Evolutionary conservation across 2,113 vertebrate genomes (phyloP).

Genomic region (Oreochromis tanganicae): DNA sequence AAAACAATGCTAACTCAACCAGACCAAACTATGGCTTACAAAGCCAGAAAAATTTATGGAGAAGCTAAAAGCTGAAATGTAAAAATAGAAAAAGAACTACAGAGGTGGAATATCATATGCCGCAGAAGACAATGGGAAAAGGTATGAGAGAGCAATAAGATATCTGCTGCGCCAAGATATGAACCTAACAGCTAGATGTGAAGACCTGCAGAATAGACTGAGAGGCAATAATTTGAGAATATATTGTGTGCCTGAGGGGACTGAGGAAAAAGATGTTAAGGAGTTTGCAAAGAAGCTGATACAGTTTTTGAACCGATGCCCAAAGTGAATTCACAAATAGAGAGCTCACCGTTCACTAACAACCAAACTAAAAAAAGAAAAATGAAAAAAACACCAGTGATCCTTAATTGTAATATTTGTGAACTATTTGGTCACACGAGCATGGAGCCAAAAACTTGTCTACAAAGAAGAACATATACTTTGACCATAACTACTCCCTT

Average conservation of each 20-base stretch:
- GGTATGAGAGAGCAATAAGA: not conserved
- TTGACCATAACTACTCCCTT: not conserved
- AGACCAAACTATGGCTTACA: not conserved
- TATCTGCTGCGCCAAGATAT: not conserved
- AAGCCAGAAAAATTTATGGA: not conserved
- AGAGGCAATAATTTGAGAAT: not conserved
- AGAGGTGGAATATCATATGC: not conserved
- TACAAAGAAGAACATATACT: not conserved
- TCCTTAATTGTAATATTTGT: not conserved
- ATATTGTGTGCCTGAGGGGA: not conserved
- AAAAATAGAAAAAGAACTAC: not conserved
- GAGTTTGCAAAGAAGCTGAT: not conserved
- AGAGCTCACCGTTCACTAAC: conserved; percentile 4
- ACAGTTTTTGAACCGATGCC: not conserved
- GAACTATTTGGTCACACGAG: not conserved
- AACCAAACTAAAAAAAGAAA: not conserved
- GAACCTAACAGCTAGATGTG: not conserved
- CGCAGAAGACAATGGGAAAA: not conserved
- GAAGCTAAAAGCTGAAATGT: not conserved
- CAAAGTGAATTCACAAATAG: not conserved
- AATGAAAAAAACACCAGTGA: not conserved
- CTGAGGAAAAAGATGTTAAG: not conserved
- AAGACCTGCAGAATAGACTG: not conserved
- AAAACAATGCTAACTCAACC: not conserved
- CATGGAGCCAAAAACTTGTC: not conserved